These are phyloP conservation scores for Anas bernieri DNA, from an alignment of 2,797 vertebrate species.

Conservation along the genomic window DNA sequence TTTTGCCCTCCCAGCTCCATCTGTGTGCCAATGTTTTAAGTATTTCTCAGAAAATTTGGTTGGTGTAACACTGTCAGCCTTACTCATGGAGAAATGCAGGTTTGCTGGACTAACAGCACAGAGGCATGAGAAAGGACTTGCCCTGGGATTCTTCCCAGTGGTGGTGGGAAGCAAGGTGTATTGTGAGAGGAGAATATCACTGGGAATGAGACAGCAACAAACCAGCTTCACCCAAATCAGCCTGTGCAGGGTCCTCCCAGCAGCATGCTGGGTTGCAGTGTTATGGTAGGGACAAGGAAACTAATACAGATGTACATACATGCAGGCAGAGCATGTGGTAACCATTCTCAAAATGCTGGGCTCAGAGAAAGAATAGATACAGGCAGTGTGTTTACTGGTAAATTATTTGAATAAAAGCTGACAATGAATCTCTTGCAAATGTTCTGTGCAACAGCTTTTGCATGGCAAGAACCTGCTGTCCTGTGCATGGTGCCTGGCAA, in stretches of 20 bases:
- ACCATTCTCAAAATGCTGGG: neutral
- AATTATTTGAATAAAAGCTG: neutral
- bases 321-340: neutral
- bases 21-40: neutral
- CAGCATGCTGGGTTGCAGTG: neutral
- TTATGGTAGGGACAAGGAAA: neutral
- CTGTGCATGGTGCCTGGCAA: neutral
- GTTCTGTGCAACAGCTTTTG: neutral
- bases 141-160: neutral
- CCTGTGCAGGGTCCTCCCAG: neutral
- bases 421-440: neutral
- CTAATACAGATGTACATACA: accelerated
- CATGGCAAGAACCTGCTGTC: neutral
- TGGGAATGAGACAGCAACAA: neutral
- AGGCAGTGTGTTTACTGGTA: neutral
- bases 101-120: neutral
- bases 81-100: accelerated
- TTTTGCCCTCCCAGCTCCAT: neutral
- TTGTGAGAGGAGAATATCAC: neutral
- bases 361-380: neutral
- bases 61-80: neutral
- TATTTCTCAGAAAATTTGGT: neutral
- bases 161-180: neutral
- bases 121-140: neutral
- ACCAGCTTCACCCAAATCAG: neutral